Conservation (phyloP, 2,797 vertebrate genomes). For the Allobates femoralis region DNA sequence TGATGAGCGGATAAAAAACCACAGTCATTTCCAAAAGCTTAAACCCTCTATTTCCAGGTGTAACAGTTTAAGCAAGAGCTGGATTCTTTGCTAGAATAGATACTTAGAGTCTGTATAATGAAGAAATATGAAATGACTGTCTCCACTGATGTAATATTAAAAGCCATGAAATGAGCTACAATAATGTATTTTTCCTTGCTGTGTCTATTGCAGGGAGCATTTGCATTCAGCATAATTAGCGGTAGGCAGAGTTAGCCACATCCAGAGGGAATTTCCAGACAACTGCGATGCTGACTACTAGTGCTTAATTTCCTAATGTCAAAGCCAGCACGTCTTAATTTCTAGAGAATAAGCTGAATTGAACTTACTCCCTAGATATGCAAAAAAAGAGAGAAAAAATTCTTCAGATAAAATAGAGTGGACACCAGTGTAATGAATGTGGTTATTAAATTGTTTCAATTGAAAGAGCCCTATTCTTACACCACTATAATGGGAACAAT, state of each 20-base stretch:
- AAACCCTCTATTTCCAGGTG: background rate
- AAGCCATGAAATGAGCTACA: conserved; percentile 71
- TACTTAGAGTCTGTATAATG: conserved; percentile 5
- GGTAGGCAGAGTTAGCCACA: conserved; percentile 84
- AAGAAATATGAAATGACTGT: conserved; percentile 24
- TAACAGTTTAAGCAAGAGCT: background rate
- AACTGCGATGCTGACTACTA: conserved; percentile 93
- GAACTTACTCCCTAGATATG: conserved; percentile 85
- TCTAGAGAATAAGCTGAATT: conserved; percentile 87
- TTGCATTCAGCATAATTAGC: conserved; percentile 96
- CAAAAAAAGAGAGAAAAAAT: conserved; percentile 73
- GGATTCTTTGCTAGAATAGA: background rate
- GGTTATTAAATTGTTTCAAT: conserved; percentile 99
- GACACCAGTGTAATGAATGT: conserved; percentile 97
- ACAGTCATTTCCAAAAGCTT: background rate
- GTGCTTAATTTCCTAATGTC: conserved; percentile 95
- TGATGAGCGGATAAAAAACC: conserved; percentile 19
- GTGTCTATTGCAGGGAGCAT: conserved; percentile 76
- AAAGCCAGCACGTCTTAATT: conserved; percentile 95
- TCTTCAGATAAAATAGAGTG: conserved; percentile 86
- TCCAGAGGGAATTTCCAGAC: conserved; percentile 90
- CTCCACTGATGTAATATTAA: conserved; percentile 58
- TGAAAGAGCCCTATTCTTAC: conserved; percentile 98
- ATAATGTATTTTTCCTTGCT: conserved; percentile 73
- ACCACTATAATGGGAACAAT: conserved; percentile 99